phyloP scores from a whole-genome alignment of 2,113 vertebrate genomes.

The Hemichromis elongatus region DNA sequence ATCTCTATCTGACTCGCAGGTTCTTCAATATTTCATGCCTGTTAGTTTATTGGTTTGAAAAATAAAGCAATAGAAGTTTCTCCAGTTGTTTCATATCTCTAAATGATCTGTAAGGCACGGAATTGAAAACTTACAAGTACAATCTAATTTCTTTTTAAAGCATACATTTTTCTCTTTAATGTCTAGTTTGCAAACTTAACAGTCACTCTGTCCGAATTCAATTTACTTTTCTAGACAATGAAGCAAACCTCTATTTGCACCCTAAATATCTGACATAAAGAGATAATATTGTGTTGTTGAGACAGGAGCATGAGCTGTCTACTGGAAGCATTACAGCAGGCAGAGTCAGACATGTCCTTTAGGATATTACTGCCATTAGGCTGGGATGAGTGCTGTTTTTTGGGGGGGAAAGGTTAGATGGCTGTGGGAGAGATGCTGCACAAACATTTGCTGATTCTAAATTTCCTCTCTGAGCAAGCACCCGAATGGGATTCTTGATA shows the following conservation, averaged over 20 bases:
- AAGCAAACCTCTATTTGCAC: not conserved
- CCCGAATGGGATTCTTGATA: not conserved
- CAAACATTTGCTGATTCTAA: not conserved
- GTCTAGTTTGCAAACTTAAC: not conserved
- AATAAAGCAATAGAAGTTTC: slow-evolving; percentile 1
- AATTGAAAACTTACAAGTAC: not conserved
- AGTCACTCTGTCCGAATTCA: not conserved
- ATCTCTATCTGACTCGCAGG: slow-evolving; percentile 21
- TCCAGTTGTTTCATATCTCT: slow-evolving; percentile 5
- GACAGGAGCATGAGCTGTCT: not conserved
- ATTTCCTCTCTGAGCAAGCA: not conserved
- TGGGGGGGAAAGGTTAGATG: not conserved
- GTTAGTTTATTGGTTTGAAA: slow-evolving; percentile 61
- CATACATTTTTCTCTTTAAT: not conserved
- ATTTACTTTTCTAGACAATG: not conserved
- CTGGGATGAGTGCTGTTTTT: not conserved
- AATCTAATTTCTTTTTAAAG: not conserved
- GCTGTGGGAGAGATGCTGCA: not conserved
- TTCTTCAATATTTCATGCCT: slow-evolving; percentile 69
- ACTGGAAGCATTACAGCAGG: not conserved
- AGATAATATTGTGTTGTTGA: not conserved
- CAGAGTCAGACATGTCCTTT: slow-evolving; percentile 32
- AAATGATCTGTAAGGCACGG: not conserved
- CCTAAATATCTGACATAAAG: not conserved
- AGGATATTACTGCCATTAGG: slow-evolving; percentile 35